A percentile compares a stretch with the other conserved stretches of the same genome.
Evolutionary conservation across 2,797 vertebrate genomes (phyloP).

Genomic region (Yasuhikotakia modesta): DNA sequence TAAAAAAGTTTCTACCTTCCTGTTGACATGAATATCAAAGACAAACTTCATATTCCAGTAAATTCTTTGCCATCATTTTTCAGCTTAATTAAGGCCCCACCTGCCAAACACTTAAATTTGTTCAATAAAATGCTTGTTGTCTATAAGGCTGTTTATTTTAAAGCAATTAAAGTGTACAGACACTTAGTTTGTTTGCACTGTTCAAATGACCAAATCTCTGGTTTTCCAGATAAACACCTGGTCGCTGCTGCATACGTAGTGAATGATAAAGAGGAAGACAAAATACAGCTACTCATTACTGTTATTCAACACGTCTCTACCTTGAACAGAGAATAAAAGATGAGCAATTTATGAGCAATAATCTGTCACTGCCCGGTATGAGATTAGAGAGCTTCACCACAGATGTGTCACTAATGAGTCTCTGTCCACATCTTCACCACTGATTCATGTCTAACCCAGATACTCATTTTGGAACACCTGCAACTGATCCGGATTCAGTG

Average conservation of each 20-base stretch:
- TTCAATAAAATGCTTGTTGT: neutral
- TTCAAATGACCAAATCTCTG: constrained; percentile 15
- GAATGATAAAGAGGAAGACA: constrained; percentile 57
- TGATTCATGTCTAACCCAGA: constrained; percentile 33
- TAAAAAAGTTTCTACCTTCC: neutral
- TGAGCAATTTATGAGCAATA: constrained; percentile 10
- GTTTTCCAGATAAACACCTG: constrained; percentile 47
- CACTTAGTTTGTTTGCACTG: neutral
- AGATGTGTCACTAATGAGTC: constrained; percentile 16
- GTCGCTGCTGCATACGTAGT: constrained; percentile 53
- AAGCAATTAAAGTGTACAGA: constrained; percentile 8
- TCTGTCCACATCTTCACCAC: neutral
- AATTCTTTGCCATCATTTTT: no score
- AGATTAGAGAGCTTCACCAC: constrained; percentile 1
- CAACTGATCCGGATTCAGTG: constrained; percentile 6
- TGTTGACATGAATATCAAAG: neutral
- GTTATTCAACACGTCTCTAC: constrained; percentile 6
- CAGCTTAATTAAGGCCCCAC: neutral
- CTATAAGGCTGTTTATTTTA: neutral
- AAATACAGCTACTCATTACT: constrained; percentile 48
- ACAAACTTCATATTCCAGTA: no score
- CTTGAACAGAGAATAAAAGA: neutral
- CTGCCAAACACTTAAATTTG: neutral
- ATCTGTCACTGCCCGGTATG: neutral
- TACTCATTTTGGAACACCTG: constrained; percentile 29